Conservation (phyloP, 2,113 vertebrate genomes). For the Thamnophis sirtalis region DNA sequence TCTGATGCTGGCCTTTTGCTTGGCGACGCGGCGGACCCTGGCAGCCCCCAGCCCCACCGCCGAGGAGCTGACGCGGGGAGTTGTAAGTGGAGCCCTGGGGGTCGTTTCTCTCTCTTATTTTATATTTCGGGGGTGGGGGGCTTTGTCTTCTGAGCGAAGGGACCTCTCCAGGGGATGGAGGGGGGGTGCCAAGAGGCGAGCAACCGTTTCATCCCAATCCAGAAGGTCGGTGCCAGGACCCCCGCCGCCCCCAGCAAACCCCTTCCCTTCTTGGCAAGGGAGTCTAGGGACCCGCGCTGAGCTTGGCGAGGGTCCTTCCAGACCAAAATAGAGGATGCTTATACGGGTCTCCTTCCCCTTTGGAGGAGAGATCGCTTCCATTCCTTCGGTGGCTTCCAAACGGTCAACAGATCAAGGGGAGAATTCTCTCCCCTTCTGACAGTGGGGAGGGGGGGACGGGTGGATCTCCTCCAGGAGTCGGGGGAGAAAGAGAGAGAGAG, state of each 20-base stretch:
- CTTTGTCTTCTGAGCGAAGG: neutral
- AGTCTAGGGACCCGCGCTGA: neutral
- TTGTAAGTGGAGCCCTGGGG: conserved; percentile 74
- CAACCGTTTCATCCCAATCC: neutral
- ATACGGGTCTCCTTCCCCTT: neutral
- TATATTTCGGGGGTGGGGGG: accelerated
- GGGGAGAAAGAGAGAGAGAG: accelerated
- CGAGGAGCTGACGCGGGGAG: conserved; percentile 82
- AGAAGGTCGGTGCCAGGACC: neutral
- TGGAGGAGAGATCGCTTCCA: too few relatives aligned
- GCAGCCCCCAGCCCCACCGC: conserved; percentile 71
- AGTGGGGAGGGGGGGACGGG: neutral
- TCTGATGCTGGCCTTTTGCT: conserved; percentile 51
- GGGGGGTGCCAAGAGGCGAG: neutral
- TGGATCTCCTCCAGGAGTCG: neutral
- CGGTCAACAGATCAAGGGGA: neutral
- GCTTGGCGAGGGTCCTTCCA: neutral
- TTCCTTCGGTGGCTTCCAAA: neutral
- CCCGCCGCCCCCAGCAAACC: neutral
- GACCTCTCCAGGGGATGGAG: neutral
- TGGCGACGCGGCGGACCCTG: conserved; percentile 55
- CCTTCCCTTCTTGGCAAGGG: neutral
- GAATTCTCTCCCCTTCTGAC: neutral
- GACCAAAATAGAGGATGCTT: neutral
- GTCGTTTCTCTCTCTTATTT: neutral